Evolutionary conservation across 2,888 invertebrate genomes (phyloP), one percentile per base, ranked within the genome.

Genomic region (Cheilosia vulpina): DNA sequence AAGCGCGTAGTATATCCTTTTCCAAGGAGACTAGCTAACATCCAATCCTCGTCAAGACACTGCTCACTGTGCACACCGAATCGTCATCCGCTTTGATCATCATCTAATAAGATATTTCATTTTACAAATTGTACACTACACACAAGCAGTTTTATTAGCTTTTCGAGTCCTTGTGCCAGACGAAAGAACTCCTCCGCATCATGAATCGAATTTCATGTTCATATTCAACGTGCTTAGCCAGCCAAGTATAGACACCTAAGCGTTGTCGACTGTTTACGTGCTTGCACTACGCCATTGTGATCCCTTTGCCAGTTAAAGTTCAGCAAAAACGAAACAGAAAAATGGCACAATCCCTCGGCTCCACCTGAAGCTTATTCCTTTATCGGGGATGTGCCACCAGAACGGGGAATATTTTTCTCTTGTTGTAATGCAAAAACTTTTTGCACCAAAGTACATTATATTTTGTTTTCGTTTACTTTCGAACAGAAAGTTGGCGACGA

Each of bases 161-260:
- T 13, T 38, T 13, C 13, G 38, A 38, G 38, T 47, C 17, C 17
- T 45, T 17, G 15, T 47, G 17, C 9, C 7, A 7, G n/a, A 47
- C 7, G 1, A 43, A 62, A 66, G 73, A 24, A n/a, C 53, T 62
- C 55, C 17, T n/a, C 31, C 41, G 34, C 50, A 6, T 63, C 68
- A 69, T 31, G 63, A 65, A 52, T 69, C 63, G 38, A 69, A 81
- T 76, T 76, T 57, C 69, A 63, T 69, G 63, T 63, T 47, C 45
- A 47, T 47, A 47, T 47, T 76, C 55, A 55, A 68, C 66, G 53
- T 75, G 75, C 52, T 62, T 17, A 17, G 45, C 45, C 45, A 47
- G 17, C 6, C 45, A 47, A 47, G 17, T n/a, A 17, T n/a, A 17
- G 45, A 47, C 17, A 47, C 17, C 45, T 47, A 47, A 47, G 45